Evolutionary conservation across 2,113 vertebrate species (phyloP).

Genomic region (Strix uralensis): DNA sequence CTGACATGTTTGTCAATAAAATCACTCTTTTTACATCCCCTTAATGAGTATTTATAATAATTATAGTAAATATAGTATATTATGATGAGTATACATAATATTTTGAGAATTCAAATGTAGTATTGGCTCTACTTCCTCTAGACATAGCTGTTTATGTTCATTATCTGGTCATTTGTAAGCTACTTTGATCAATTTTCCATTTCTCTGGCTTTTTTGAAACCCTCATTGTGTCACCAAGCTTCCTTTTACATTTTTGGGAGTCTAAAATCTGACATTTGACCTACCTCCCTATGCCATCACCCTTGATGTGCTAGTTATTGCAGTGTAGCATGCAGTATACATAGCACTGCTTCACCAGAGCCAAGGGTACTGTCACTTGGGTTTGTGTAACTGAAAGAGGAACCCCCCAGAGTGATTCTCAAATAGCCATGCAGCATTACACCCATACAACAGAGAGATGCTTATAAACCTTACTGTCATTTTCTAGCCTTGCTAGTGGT

Average conservation of each 20-base stretch:
- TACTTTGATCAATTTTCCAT: neutral
- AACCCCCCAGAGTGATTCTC: neutral
- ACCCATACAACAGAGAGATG: neutral
- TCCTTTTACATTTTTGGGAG: neutral
- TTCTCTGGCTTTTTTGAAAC: neutral
- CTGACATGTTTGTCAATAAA: neutral
- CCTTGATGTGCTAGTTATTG: neutral
- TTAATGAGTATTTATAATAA: neutral
- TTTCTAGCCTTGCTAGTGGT: neutral
- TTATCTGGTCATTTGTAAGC: neutral
- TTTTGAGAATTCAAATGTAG: neutral
- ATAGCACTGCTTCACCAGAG: accelerated
- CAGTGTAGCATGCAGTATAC: neutral
- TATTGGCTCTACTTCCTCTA: neutral
- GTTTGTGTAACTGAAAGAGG: neutral
- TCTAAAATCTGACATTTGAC: neutral
- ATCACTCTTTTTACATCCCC: neutral
- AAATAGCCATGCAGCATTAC: neutral
- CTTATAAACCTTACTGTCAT: neutral
- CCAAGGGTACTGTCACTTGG: accelerated
- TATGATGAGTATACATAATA: accelerated
- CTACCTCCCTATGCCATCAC: neutral
- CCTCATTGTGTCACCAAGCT: neutral
- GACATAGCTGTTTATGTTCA: neutral
- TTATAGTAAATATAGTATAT: neutral